Evolutionary conservation across 2,888 invertebrate genomes (phyloP), one percentile per base, ranked within the genome.

Genomic region (Lacanobia wlatinum): DNA sequence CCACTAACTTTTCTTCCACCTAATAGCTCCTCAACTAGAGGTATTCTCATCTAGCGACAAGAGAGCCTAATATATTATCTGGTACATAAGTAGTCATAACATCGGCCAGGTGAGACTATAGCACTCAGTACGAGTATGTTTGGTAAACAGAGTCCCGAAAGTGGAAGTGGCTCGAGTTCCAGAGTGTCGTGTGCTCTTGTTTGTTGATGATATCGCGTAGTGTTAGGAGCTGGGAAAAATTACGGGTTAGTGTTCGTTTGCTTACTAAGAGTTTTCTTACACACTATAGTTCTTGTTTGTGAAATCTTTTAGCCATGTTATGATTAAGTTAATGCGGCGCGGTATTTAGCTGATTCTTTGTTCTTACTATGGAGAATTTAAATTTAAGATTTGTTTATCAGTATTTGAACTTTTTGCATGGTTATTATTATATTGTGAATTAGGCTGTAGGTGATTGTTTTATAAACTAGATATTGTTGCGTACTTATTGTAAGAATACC

Each of bases 141-240:
- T 61, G 23, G 23, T 56, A 70, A 75, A 75, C 70, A 75, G 43
- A 55, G 40, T 6, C 12, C 23, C n/a, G 10, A 18, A 61, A 50
- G 34, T 61, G 56, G 8, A 50, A 55, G 34, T 16, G 40, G 34
- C 40, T 65, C 46, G 28, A 12, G 59, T 53, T 46, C 16, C 48
- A 46, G 40, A n/a, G 55, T 50, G 69, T 3, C 40, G 43, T 10
- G 50, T 46, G 69, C 60, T 56, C n/a, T 23, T 55, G 40, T 50
- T 76, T 76, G 60, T 16, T 21, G 18, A 48, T 60, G 21, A 34
- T 34, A 75, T 43, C 68, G 43, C n/a, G 60, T 60, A 43, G 21
- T 52, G 40, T 50, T 48, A 21, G n/a, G 14, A 18, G 28, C 40
- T 18, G 21, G 14, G 6, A 16, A 28, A 12, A 74, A 43, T 7